Base-by-base conservation (phyloP, 1,140 invertebrate genomes). In the Drosophila nigrodunni region DNA sequence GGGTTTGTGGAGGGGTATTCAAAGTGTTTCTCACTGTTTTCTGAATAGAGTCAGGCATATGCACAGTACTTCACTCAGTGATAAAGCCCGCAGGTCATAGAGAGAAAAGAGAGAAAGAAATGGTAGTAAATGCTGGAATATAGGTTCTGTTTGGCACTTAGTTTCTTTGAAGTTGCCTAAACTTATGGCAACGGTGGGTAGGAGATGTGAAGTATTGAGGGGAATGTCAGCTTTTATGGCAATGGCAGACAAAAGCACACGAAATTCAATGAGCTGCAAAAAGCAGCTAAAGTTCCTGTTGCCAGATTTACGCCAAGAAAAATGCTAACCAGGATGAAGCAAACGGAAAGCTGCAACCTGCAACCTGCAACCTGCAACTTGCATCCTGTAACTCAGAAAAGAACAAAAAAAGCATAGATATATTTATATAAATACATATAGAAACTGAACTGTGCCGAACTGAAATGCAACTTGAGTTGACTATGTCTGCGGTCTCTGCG, bases 191-290 rank as follows among this genome's bases (percentile, higher is more conserved):
- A 34, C 9, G 21, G 5, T 13, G 18, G 37, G 3, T n/a, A n/a
- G 21, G 6, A 9, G 0, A 5, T 34, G 39, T 9, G 25, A 43
- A 2, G 9, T 39, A 4, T 57, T 7, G 61, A 65, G 50, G 64
- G 64, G 69, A 70, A 59, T 55, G 70, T 67, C 65, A 62, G 70
- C 64, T 80, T 80, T 87, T 87, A 83, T 74, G 80, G 85, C 80
- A 68, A 74, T 82, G 78, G 50, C 85, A 88, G 80, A 83, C 83
- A 87, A 89, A 87, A 82, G 80, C 80, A 72, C 75, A 83, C 76
- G 66, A 72, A 83, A 87, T 89, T 87, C 83, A 87, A 87, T 87
- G 83, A 87, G 83, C 83, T 87, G 83, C 80, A 89, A 87, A 87
- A 87, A 87, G 77, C 83, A 83, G 77, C 80, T 72, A 83, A 87